These are phyloP conservation scores for Anoplius nigerrimus DNA, from an alignment of 2,888 invertebrate genomes.

Conservation along the genomic window DNA sequence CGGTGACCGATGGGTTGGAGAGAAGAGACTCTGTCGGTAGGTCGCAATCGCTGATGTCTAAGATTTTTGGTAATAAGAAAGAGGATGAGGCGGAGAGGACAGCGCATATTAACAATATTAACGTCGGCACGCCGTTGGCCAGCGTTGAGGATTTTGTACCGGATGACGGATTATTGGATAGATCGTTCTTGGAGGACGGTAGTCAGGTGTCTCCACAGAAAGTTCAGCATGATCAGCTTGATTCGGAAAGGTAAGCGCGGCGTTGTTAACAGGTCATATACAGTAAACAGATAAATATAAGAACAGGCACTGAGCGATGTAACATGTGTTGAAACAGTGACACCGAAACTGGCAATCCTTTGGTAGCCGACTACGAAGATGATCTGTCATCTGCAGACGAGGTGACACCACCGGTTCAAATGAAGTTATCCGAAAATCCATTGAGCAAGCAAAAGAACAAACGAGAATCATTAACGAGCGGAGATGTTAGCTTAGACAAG, in stretches of 20 bases:
- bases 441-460: conserved; percentile 69
- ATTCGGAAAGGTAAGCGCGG: conserved; percentile 78
- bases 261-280: too few species aligned
- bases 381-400: conserved; percentile 85
- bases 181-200: conserved; percentile 85
- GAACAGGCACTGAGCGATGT: conserved; percentile 2
- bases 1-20: conserved; percentile 46
- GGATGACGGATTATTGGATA: conserved; percentile 84
- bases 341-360: conserved; percentile 84
- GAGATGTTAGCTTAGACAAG: conserved; percentile 55
- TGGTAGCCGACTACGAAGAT: conserved; percentile 90
- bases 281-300: too few species aligned
- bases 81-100: conserved; percentile 68
- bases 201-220: conserved; percentile 73
- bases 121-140: conserved; percentile 64
- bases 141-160: conserved; percentile 85
- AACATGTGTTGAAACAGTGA: conserved; percentile 76
- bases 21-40: conserved; percentile 53
- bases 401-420: conserved; percentile 63
- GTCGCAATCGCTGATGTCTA: conserved; percentile 67
- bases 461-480: conserved; percentile 59
- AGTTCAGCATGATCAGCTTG: conserved; percentile 72
- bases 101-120: conserved; percentile 41
- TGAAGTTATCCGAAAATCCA: conserved; percentile 68
- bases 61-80: conserved; percentile 68